phyloP scores from a whole-genome alignment of 1,140 invertebrate genomes.

The Trichogramma pretiosum region DNA sequence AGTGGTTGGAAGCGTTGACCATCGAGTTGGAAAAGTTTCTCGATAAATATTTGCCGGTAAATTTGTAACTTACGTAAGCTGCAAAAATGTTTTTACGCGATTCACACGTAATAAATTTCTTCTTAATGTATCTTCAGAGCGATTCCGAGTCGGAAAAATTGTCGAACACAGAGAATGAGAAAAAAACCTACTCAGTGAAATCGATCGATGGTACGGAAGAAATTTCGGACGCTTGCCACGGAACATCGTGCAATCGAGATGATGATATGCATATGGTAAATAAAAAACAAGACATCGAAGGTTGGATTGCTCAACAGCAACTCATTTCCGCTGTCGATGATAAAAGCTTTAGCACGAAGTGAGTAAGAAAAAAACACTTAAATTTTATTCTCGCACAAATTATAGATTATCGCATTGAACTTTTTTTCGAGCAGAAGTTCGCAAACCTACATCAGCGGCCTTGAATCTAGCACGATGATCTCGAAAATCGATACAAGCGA shows the following conservation, averaged over 20 bases:
- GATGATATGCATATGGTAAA: too few relatives aligned
- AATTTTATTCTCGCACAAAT: constrained; percentile 4
- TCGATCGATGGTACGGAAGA: too few relatives aligned
- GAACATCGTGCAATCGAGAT: too few relatives aligned
- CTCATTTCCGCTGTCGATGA: constrained; percentile 12
- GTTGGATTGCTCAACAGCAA: constrained; percentile 22
- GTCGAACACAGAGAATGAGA: too few relatives aligned
- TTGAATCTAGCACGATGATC: constrained; percentile 14
- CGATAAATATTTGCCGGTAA: constrained; percentile 18
- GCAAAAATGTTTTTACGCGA: too few relatives aligned
- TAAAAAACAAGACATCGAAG: constrained; percentile 29
- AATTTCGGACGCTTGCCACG: too few relatives aligned
- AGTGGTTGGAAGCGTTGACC: constrained; percentile 22
- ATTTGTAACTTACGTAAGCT: constrained; percentile 18
- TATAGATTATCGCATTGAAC: constrained; percentile 11
- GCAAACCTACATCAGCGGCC: constrained; percentile 25
- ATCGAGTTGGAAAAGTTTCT: constrained; percentile 21
- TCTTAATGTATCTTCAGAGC: too few relatives aligned
- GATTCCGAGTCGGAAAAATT: too few relatives aligned
- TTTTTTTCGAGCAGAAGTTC: constrained; percentile 21
- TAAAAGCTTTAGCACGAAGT: constrained; percentile 6
- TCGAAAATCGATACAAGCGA: too few relatives aligned
- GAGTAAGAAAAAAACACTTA: too few relatives aligned
- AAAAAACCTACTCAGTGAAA: too few relatives aligned
- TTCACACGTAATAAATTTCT: too few relatives aligned